Conservation (phyloP, 2,113 vertebrate genomes). For the Aphelocoma coerulescens region DNA sequence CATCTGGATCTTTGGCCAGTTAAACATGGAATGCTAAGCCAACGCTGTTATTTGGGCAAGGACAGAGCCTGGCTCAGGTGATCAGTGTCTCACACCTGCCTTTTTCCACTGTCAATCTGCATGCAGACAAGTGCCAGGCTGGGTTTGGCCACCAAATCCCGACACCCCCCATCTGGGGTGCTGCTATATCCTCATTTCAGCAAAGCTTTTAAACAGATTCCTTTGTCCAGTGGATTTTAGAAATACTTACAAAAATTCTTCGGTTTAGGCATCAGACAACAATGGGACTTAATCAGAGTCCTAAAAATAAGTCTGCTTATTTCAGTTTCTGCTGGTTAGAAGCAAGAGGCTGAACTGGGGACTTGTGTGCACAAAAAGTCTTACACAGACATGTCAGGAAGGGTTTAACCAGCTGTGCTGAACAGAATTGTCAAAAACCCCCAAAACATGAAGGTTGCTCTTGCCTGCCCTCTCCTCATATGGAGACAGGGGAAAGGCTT, state of each 20-base stretch:
- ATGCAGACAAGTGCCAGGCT: not conserved
- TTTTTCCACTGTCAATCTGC: not conserved
- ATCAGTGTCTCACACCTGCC: not conserved
- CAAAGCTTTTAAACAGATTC: not conserved
- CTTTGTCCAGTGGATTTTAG: not conserved
- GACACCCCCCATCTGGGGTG: fast-evolving
- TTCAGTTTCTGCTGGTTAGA: not conserved
- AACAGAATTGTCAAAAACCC: not conserved
- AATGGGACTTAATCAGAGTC: not conserved
- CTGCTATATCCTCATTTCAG: not conserved
- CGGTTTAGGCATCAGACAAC: not conserved
- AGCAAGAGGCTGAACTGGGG: not conserved
- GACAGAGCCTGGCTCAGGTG: not conserved
- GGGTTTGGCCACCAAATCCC: not conserved
- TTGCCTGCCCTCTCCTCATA: not conserved
- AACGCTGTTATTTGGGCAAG: not conserved
- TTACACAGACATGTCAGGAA: not conserved
- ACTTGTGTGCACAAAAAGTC: not conserved
- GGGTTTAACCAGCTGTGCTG: not conserved
- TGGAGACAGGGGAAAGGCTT: not conserved
- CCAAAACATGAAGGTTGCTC: not conserved
- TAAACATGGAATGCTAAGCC: not conserved
- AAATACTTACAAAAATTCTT: not conserved
- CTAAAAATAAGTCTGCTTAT: not conserved
- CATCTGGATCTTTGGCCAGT: not conserved